These are phyloP conservation scores for Cantharis rustica DNA, from an alignment of 2,888 invertebrate genomes.

Conservation along the genomic window DNA sequence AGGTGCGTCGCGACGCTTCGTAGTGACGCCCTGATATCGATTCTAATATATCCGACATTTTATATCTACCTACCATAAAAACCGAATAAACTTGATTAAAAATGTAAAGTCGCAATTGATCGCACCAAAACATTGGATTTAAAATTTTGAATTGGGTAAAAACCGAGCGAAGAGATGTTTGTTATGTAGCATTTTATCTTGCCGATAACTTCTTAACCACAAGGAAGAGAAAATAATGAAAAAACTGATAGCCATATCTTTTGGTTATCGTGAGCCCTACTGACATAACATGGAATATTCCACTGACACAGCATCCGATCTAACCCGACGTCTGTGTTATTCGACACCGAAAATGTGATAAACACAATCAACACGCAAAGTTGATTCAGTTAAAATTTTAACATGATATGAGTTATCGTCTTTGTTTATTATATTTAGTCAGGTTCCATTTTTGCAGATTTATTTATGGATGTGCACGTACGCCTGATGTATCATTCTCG, in stretches of 20 bases:
- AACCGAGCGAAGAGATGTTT: background rate
- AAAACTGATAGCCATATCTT: background rate
- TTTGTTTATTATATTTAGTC: background rate
- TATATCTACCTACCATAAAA: no score
- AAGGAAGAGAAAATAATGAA: background rate
- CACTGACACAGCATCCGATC: conserved; percentile 16
- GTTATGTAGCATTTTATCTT: background rate
- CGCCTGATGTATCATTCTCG: background rate
- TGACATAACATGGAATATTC: conserved; percentile 20
- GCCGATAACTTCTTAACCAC: background rate
- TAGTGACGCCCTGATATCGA: background rate
- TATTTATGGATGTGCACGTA: background rate
- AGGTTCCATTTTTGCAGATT: background rate
- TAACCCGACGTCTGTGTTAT: conserved; percentile 11
- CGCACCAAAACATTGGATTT: no score
- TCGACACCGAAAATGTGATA: background rate
- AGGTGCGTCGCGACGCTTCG: background rate
- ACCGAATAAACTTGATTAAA: no score
- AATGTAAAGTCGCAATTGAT: no score
- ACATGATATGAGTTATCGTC: background rate
- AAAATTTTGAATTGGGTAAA: no score
- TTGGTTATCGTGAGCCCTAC: background rate
- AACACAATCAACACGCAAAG: background rate
- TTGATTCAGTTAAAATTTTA: background rate
- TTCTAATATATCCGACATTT: background rate